Base-by-base conservation (phyloP, 2,113 vertebrate genomes). In the Plecotus auritus region DNA sequence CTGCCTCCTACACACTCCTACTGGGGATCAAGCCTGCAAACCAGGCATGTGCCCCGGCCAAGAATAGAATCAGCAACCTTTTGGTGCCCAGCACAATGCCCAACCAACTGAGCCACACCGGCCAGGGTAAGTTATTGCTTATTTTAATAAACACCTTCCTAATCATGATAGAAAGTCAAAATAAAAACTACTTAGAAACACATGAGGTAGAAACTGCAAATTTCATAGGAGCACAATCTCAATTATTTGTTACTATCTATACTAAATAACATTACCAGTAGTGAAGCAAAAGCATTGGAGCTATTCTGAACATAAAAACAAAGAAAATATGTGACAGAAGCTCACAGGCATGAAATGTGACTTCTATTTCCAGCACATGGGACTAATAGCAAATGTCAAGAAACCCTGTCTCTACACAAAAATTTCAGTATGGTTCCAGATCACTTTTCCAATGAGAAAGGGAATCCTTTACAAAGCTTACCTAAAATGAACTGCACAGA, bases 121-220 rank as follows among this genome's bases (percentile, higher is more conserved):
- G 64, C 64, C 30, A 17, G 30, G 30, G 30, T 7, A 49, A 83
- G 30, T 51, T 86, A 77, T 3, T 91, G 28, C 3, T 72, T 77
- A 82, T 91, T 92, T 94, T 93, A 93, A 90, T 47, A 94, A 94
- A 69, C 11, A 92, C 4, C n/a, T 90, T 85, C 64, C 56, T 78
- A 88, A 76, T 42, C 16, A 91, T 26, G 51, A 23, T 85, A 1
- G 9, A 93, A 94, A 91, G 28, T 9, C 47, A 91, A 61, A 93
- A 84, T 10, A 64, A 35, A 81, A 51, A 49, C 35, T 51, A 45
- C 61, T 73, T 30, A 73, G 32, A 95, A 80, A 93, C 35, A 92
- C 12, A 59, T 12, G 20, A 77, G 59, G 59, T 0, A 20, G 32
- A 93, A 89, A 59, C 5, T 40, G 9, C 8, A 81, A 22, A 85